Base-by-base conservation (phyloP, 2,113 vertebrate genomes). In the Mus musculus region DNA sequence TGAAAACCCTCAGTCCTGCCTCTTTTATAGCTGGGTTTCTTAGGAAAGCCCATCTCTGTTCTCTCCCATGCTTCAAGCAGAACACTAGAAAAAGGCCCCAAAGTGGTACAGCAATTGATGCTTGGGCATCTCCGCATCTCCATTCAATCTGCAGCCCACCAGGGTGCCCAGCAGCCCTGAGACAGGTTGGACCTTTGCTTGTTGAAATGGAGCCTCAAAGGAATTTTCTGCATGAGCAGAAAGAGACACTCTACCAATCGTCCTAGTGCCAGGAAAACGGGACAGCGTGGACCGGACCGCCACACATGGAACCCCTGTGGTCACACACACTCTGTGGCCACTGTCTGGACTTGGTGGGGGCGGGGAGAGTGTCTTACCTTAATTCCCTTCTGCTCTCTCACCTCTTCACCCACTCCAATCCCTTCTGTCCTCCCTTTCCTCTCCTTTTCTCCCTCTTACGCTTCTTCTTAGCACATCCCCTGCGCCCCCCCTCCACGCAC, bases 1-100 rank as follows among this genome's bases (percentile, higher is more conserved):
- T 59, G 72, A 67, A 65, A 89, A 90, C 77, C 46, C 52, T 75
- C 52, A 89, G 73, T 39, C 13, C 56, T 52, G 13, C 96, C 89
- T 91, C 87, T 49, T 69, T 63, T 71, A 65, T n/a, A 1, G 0
- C 49, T 86, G 77, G 52, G 28, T 94, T 81, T 89, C 91, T 93
- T 86, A 76, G n/a, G 88, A 86, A 96, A 93, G 77, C 26, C 24
- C 14, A 52, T 88, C 67, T 82, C 63, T 85, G 28, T 93, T 90
- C 9, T 52, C n/a, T 85, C 24, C 46, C 24, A 46, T 88, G 90
- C 91, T 82, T 61, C 22, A 82, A 61, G 24, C 24, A 49, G 36
- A 69, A 9, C 17, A 33, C 28, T 71, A 80, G 63, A 61, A 59
- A 73, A 81, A 24, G 28, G 4, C 26, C 30, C 16, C 49, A n/a